Percentiles rank a stretch among this genome's conserved stretches.
phyloP scores from a whole-genome alignment of 1,140 invertebrate genomes.

The Zaprionus ghesquierei region DNA sequence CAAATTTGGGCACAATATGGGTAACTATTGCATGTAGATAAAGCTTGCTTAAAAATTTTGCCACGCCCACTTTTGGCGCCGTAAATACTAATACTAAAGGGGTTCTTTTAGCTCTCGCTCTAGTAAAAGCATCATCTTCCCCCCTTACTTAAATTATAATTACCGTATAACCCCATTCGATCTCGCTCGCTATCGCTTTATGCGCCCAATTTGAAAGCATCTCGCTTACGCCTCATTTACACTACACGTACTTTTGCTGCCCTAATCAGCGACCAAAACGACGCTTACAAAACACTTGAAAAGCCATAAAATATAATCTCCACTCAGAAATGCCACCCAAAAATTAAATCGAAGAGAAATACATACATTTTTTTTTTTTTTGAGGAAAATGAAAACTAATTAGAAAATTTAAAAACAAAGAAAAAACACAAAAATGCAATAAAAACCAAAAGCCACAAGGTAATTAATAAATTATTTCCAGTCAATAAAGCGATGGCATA shows the following conservation, averaged over 20 bases:
- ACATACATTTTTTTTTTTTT: not conserved
- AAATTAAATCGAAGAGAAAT: slow-evolving; percentile 9
- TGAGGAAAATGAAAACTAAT: slow-evolving; percentile 59
- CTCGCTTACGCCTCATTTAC: slow-evolving; percentile 44
- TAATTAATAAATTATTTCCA: slow-evolving; percentile 80
- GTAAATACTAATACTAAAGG: too few relatives aligned
- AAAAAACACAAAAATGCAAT: slow-evolving; percentile 23
- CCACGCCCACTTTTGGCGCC: too few relatives aligned
- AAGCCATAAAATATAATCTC: slow-evolving; percentile 22
- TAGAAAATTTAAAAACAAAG: slow-evolving; percentile 41
- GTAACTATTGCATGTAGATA: too few relatives aligned
- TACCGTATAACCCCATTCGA: not conserved
- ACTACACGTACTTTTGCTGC: not conserved
- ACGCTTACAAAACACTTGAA: slow-evolving; percentile 56
- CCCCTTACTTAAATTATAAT: not conserved
- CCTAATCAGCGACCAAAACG: slow-evolving; percentile 13
- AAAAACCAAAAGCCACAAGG: slow-evolving; percentile 46
- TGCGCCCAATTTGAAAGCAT: slow-evolving; percentile 20
- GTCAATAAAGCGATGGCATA: slow-evolving; percentile 61
- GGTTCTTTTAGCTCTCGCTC: too few relatives aligned
- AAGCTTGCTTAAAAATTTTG: too few relatives aligned
- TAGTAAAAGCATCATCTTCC: not conserved
- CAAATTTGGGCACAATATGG: too few relatives aligned
- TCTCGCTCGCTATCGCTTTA: not conserved
- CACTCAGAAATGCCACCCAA: slow-evolving; percentile 61